These are phyloP conservation scores for Morone saxatilis DNA, from an alignment of 2,113 vertebrate species.

Conservation along the genomic window DNA sequence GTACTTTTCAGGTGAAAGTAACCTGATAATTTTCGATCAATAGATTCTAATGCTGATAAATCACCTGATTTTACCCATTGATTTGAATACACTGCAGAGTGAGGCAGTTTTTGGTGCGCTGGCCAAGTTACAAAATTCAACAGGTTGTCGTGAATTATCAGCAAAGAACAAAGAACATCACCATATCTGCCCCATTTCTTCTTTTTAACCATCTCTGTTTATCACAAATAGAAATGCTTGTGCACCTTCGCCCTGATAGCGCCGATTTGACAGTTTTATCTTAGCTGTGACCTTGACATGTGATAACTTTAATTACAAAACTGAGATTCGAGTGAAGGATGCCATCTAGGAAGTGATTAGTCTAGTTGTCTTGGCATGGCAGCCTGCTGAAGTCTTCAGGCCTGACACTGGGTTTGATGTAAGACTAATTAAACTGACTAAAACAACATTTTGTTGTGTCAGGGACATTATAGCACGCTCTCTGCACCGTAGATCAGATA, in stretches of 20 bases:
- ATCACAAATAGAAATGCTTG: constrained; percentile 43
- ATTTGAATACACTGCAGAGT: not conserved
- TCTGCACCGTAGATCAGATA: not conserved
- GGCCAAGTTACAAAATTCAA: constrained; percentile 23
- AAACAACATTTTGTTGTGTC: not conserved
- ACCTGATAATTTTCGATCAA: not conserved
- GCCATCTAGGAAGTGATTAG: constrained; percentile 17
- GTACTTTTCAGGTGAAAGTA: not conserved
- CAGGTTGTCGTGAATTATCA: constrained; percentile 33
- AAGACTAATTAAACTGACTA: not conserved
- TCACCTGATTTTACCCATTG: not conserved
- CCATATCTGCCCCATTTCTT: constrained; percentile 33
- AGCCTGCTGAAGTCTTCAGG: not conserved
- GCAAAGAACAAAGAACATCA: constrained; percentile 41
- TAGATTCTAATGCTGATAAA: not conserved
- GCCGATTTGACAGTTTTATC: constrained; percentile 37
- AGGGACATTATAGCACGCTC: not conserved
- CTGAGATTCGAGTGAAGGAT: constrained; percentile 30
- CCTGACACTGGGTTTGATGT: not conserved
- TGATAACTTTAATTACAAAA: constrained; percentile 52
- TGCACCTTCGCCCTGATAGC: constrained; percentile 53
- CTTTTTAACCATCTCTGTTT: constrained; percentile 55
- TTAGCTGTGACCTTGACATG: constrained; percentile 57
- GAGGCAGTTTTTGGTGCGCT: not conserved
- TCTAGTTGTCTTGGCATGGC: not conserved